phyloP scores from a whole-genome alignment of 2,113 vertebrate genomes.

The Fulmarus glacialis region DNA sequence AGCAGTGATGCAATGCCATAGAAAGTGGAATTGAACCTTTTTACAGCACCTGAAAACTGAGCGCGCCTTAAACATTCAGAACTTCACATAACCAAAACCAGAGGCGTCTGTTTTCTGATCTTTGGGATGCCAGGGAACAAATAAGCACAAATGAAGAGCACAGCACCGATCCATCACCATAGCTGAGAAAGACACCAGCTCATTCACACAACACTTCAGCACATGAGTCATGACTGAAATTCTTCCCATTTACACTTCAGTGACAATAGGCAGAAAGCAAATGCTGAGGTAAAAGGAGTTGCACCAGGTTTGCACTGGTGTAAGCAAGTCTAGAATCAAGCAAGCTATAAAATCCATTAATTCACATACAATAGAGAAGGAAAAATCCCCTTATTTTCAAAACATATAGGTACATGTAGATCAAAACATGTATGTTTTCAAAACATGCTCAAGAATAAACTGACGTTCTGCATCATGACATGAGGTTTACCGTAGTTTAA shows the following conservation, averaged over 20 bases:
- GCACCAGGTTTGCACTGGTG: neutral
- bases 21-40: neutral
- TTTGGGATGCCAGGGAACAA: neutral
- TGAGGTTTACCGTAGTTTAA: conserved; percentile 10
- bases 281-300: conserved; percentile 10
- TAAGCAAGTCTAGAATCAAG: neutral
- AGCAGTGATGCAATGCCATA: neutral
- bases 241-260: neutral
- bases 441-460: conserved; percentile 50
- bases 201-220: neutral
- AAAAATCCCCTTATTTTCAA: conserved; percentile 44
- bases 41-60: neutral
- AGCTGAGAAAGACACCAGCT: neutral
- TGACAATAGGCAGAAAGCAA: neutral
- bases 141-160: neutral
- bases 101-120: neutral
- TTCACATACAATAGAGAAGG: neutral
- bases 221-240: neutral
- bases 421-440: neutral
- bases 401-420: conserved; percentile 8
- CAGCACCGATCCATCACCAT: neutral
- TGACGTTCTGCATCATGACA: conserved; percentile 23
- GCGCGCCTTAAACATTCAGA: neutral
- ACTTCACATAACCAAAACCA: neutral
- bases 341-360: conserved; percentile 5